phyloP scores from a whole-genome alignment of 1,140 invertebrate species.

The Heliconius himera region DNA sequence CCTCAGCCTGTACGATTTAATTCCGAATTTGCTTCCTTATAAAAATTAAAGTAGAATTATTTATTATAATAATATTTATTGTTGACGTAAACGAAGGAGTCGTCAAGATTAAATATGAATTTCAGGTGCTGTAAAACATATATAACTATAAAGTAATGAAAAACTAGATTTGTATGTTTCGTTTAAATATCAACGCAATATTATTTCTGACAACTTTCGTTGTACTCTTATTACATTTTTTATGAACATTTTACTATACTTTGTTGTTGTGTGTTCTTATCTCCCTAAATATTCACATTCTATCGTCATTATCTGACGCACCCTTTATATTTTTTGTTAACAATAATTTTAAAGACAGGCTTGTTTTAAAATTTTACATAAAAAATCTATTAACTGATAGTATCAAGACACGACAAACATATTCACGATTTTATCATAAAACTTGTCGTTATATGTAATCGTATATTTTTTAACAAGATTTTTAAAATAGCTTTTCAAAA shows the following conservation, averaged over 20 bases:
- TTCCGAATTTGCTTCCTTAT: no score
- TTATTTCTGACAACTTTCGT: neutral
- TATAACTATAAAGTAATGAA: no score
- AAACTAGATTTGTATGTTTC: no score
- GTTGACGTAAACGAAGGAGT: no score
- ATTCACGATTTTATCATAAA: neutral
- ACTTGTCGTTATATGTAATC: neutral
- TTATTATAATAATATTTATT: no score
- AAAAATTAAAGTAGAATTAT: no score
- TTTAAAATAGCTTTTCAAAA: no score
- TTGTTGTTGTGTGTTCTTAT: neutral
- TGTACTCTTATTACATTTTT: neutral
- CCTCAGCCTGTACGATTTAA: no score
- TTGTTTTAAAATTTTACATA: neutral
- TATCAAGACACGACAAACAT: neutral
- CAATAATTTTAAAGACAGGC: neutral
- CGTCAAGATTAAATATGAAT: no score
- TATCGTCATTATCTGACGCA: conserved; percentile 4
- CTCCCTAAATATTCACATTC: neutral
- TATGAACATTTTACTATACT: neutral
- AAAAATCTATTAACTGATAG: conserved; percentile 6
- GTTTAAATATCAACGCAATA: no score
- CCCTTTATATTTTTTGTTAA: conserved; percentile 11
- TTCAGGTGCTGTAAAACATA: no score
- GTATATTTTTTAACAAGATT: no score